A percentile compares a stretch with the other conserved stretches of the same genome.
Evolutionary conservation across 2,888 invertebrate genomes (phyloP).

Genomic region (Pilophorus perplexus): DNA sequence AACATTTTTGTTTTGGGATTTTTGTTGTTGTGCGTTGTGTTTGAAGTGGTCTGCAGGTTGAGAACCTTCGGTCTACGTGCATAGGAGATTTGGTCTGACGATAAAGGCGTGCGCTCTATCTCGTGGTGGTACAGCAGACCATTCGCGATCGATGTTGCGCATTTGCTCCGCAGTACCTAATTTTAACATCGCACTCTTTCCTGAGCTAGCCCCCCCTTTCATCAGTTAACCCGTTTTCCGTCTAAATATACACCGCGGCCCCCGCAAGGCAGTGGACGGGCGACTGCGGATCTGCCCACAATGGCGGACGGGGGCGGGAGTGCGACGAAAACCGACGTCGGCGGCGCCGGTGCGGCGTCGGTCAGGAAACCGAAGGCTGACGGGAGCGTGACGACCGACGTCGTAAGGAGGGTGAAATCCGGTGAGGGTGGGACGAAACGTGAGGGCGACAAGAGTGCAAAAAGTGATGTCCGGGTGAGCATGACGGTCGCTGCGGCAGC

Average conservation of each 20-base stretch:
- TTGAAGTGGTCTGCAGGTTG: too few relatives aligned
- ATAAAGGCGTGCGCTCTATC: constrained; percentile 15
- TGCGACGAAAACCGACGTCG: background rate
- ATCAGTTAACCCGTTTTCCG: constrained; percentile 13
- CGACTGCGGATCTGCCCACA: constrained; percentile 17
- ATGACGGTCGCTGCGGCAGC: constrained; percentile 50
- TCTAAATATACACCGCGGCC: constrained; percentile 40
- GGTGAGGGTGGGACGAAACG: too few relatives aligned
- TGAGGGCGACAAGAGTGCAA: constrained; percentile 9
- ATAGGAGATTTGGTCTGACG: too few relatives aligned
- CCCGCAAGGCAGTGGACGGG: constrained; percentile 21
- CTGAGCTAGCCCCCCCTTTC: too few relatives aligned
- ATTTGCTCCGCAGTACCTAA: constrained; percentile 35
- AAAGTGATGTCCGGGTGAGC: too few relatives aligned
- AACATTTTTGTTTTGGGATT: too few relatives aligned
- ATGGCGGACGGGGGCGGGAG: constrained; percentile 32
- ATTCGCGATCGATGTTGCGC: constrained; percentile 43
- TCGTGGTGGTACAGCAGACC: constrained; percentile 21
- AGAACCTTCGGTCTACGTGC: too few relatives aligned
- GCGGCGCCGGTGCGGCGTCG: constrained; percentile 7
- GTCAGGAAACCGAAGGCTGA: background rate
- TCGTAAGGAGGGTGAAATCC: background rate
- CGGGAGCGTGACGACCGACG: background rate
- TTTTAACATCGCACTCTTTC: constrained; percentile 4
- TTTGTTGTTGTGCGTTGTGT: too few relatives aligned